A percentile compares a stretch with the other conserved stretches of the same genome.
Evolutionary conservation across 2,797 vertebrate species (phyloP).

Genomic region (Alca torda): DNA sequence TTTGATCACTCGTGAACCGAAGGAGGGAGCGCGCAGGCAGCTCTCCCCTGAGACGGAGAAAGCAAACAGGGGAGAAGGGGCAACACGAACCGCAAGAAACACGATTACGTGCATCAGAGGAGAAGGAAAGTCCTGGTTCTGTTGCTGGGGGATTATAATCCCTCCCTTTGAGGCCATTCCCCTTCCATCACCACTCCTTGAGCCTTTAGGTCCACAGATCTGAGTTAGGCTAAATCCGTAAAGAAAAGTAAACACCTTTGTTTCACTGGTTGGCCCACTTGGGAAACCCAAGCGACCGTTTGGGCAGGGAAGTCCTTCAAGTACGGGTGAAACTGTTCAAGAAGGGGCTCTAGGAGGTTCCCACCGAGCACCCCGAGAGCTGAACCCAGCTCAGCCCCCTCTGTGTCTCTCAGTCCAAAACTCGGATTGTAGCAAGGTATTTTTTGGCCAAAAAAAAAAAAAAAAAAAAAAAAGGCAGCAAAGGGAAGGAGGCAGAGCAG

Average conservation of each 20-base stretch:
- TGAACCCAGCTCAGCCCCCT: background rate
- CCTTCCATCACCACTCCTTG: background rate
- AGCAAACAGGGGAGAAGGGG: background rate
- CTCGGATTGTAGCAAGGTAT: background rate
- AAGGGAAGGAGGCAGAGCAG: background rate
- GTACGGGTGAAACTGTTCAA: background rate
- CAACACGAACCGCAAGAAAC: background rate
- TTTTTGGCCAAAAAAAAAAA: background rate
- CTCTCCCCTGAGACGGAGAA: background rate
- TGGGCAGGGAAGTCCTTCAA: background rate
- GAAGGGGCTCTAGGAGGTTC: background rate
- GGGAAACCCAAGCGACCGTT: background rate
- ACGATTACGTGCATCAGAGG: accelerated
- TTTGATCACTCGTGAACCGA: background rate
- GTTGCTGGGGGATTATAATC: background rate
- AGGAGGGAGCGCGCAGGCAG: background rate
- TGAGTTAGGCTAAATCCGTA: background rate
- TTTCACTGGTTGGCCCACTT: background rate
- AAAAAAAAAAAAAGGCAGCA: background rate
- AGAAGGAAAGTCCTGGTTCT: background rate
- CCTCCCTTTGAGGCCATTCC: background rate
- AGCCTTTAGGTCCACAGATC: background rate
- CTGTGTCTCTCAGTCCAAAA: background rate
- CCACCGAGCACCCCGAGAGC: accelerated
- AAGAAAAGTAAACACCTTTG: background rate